Percentiles rank a stretch among this genome's conserved stretches.
These are phyloP conservation scores for Malurus cyaneus DNA, from an alignment of 2,113 vertebrate species.

Conservation along the genomic window DNA sequence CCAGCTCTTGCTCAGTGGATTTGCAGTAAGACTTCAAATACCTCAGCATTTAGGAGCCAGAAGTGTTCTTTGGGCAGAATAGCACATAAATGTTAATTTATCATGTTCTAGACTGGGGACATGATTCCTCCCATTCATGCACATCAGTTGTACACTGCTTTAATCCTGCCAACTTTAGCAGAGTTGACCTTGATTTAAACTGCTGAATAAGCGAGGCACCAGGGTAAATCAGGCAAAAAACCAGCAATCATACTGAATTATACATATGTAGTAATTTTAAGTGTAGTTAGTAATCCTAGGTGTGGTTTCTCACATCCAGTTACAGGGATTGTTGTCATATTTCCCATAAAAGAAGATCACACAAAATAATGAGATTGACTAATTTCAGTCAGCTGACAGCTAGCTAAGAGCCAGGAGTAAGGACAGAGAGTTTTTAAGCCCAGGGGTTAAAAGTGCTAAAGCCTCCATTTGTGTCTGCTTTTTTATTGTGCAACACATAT, in stretches of 20 bases:
- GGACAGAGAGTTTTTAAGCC: neutral
- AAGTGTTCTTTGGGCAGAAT: slow-evolving; percentile 32
- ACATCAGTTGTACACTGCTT: neutral
- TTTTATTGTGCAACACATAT: neutral
- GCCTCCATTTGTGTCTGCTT: neutral
- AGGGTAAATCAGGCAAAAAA: neutral
- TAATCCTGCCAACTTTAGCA: neutral
- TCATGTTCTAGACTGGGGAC: slow-evolving; percentile 13
- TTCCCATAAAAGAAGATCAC: neutral
- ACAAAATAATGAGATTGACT: neutral
- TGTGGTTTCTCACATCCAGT: neutral
- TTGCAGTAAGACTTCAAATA: slow-evolving; percentile 46
- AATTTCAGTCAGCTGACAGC: neutral
- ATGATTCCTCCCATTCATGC: neutral
- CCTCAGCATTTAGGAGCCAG: neutral
- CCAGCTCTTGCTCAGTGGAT: slow-evolving; percentile 20
- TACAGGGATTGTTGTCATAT: neutral
- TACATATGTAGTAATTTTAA: neutral
- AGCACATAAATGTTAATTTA: slow-evolving; percentile 35
- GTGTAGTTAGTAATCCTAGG: neutral
- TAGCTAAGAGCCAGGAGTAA: neutral
- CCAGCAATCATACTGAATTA: neutral
- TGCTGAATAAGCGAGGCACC: neutral
- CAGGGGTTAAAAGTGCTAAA: neutral
- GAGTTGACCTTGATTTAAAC: neutral